These are phyloP conservation scores for Epicampocera succincta DNA, from an alignment of 2,888 invertebrate species.

Conservation along the genomic window DNA sequence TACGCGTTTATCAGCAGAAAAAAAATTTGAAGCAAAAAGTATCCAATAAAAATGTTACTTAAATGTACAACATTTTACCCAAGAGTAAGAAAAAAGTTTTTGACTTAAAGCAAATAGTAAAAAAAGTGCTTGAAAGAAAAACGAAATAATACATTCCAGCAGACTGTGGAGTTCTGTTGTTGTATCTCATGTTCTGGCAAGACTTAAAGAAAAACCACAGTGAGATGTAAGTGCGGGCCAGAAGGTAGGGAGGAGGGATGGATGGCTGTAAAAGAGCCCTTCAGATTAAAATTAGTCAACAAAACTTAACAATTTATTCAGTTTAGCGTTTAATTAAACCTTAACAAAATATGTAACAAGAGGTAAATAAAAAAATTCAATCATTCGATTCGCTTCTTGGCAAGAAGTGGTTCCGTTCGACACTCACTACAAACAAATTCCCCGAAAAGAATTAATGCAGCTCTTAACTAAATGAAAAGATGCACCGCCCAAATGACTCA, in stretches of 20 bases:
- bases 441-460: background rate
- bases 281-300: too few relatives aligned
- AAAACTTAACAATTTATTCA: too few relatives aligned
- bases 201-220: conserved; percentile 34
- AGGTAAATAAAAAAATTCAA: too few relatives aligned
- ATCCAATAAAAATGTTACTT: conserved; percentile 37
- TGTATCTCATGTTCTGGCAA: background rate
- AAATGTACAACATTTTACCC: conserved; percentile 16
- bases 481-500: conserved; percentile 21
- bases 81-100: conserved; percentile 39
- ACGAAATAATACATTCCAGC: conserved; percentile 15
- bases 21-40: conserved; percentile 21
- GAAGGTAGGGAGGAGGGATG: background rate
- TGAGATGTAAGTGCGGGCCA: background rate
- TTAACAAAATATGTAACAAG: too few relatives aligned
- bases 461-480: conserved; percentile 23
- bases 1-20: too few relatives aligned
- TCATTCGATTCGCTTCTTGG: too few relatives aligned
- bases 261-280: background rate
- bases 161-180: conserved; percentile 17
- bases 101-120: conserved; percentile 27
- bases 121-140: background rate
- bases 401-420: too few relatives aligned
- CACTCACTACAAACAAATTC: background rate
- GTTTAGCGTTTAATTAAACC: too few relatives aligned